phyloP scores from a whole-genome alignment of 2,797 vertebrate genomes.

The Sus cebifrons region DNA sequence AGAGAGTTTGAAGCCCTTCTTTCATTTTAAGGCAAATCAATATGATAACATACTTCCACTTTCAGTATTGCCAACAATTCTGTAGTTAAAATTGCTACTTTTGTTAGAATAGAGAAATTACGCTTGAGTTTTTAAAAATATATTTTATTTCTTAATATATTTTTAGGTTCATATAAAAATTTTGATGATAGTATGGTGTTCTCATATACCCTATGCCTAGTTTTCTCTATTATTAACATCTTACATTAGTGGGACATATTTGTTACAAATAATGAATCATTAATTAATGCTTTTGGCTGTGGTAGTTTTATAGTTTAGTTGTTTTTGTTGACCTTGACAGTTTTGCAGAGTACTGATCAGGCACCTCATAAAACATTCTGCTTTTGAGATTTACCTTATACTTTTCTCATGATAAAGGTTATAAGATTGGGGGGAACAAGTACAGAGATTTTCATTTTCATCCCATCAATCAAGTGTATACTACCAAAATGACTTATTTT shows the following conservation, averaged over 20 bases:
- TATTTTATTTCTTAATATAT: slow-evolving; percentile 19
- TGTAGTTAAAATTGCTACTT: slow-evolving; percentile 45
- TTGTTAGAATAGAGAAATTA: background rate
- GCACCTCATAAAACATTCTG: background rate
- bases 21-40: slow-evolving; percentile 14
- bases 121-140: background rate
- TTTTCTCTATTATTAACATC: background rate
- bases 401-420: background rate
- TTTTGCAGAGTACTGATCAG: background rate
- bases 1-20: background rate
- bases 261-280: background rate
- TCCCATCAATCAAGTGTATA: background rate
- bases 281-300: background rate
- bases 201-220: background rate
- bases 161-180: slow-evolving; percentile 34
- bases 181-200: background rate
- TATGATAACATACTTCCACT: background rate
- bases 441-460: background rate
- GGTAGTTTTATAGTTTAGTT: background rate
- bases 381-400: background rate
- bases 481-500: background rate
- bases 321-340: background rate
- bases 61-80: background rate
- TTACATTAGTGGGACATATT: background rate
- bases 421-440: background rate